Base-by-base conservation (phyloP, 1,140 invertebrate genomes). In the Colletes gigas region DNA sequence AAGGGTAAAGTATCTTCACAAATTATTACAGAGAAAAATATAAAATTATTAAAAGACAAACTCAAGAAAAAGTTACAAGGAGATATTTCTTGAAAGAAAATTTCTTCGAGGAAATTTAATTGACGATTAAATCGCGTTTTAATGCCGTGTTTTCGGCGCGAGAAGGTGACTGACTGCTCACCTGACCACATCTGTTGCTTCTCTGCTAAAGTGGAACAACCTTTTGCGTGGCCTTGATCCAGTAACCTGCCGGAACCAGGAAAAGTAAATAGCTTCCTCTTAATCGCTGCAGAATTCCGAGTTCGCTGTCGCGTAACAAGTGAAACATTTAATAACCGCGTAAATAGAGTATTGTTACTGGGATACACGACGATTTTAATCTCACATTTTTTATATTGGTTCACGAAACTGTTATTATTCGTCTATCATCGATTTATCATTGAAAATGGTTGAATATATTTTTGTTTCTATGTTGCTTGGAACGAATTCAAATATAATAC, bases 221-320 rank as follows among this genome's bases (percentile, higher is more conserved):
- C 84, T 85, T 30, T 85, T 83, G 57, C 50, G 54, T 79, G 84
- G 63, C 85, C 85, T 86, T 86, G 81, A 86, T 86, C 72, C 57
- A 54, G 67, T 50, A 60, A 71, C 41, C 68, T 14, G 47, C 14
- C 55, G 54, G 55, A 86, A 86, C 59, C 69, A 70, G 81, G 85
- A 86, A 86, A 86, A 86, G 85, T 86, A 86, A 77, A 85, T 76
- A 76, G 41, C 83, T 57, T 54, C 50, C 30, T 21, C 55, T 60
- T n/a, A 57, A 66, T 68, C 57, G 70, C 41, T 17, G 14, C 15
- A 14, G 54, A 67, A 82, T 74, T 47, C 14, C 75, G 59, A 83
- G 67, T 86, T 85, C 76, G 52, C 84, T 86, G 83, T 86, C 84
- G 57, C 50, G 55, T 52, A 30, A 41, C 47, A 6, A 52, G 66